phyloP scores from a whole-genome alignment of 53 echinoderm and acorn worm genomes.

The Mesocentrotus franciscanus region DNA sequence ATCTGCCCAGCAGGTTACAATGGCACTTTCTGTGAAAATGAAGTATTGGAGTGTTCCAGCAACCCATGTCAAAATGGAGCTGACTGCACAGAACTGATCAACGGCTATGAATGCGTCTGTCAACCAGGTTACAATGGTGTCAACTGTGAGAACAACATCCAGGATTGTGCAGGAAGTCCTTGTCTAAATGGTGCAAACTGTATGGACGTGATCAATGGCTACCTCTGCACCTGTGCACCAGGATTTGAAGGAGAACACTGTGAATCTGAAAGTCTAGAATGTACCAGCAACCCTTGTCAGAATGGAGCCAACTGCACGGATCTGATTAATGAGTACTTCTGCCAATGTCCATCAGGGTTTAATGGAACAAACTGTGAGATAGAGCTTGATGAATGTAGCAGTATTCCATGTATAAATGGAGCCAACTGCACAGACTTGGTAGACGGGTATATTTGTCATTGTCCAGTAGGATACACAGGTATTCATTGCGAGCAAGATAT shows the following conservation, averaged over 20 bases:
- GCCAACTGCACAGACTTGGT: slow-evolving; percentile 59
- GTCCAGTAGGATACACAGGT: slow-evolving; percentile 33
- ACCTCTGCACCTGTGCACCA: slow-evolving; percentile 59
- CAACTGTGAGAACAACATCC: slow-evolving; percentile 55
- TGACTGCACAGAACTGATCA: slow-evolving; percentile 55
- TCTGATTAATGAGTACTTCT: slow-evolving; percentile 4
- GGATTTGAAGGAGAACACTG: slow-evolving; percentile 73
- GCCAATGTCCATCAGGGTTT: slow-evolving; percentile 62
- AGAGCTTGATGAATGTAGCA: slow-evolving; percentile 35
- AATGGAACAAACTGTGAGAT: slow-evolving; percentile 70
- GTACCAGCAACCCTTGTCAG: slow-evolving; percentile 69
- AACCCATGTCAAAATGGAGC: slow-evolving; percentile 80
- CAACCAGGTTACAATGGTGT: slow-evolving; percentile 58
- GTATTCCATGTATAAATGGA: slow-evolving; percentile 69
- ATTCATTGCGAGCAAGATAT: slow-evolving; percentile 46
- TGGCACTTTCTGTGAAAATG: slow-evolving; percentile 73
- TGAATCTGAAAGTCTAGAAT: slow-evolving; percentile 69
- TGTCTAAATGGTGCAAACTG: slow-evolving; percentile 75
- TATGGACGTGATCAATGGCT: slow-evolving; percentile 69
- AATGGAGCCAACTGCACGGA: slow-evolving; percentile 70
- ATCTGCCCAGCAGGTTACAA: slow-evolving; percentile 73
- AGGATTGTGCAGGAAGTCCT: slow-evolving; percentile 65
- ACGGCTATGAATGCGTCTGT: slow-evolving; percentile 68
- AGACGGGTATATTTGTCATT: slow-evolving; percentile 64
- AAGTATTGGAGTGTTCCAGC: slow-evolving; percentile 78